phyloP scores from a whole-genome alignment of 2,888 invertebrate genomes.

The Tineola bisselliella region DNA sequence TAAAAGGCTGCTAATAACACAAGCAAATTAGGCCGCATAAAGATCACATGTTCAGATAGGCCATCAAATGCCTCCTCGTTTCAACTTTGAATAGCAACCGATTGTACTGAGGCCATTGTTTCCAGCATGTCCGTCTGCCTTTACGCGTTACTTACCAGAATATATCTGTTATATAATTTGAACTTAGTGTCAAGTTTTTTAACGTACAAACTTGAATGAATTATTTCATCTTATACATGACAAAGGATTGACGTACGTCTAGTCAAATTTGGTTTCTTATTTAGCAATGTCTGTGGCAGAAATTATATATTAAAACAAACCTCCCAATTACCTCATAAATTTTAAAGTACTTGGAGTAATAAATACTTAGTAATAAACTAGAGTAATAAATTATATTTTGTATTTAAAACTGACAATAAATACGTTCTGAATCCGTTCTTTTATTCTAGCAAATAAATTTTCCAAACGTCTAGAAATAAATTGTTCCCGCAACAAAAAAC shows the following conservation, averaged over 20 bases:
- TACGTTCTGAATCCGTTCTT: too few relatives aligned
- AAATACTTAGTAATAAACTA: too few relatives aligned
- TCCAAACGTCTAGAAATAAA: background rate
- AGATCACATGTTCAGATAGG: background rate
- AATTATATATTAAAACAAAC: too few relatives aligned
- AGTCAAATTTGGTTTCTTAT: background rate
- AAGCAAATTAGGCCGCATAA: background rate
- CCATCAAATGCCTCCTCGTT: background rate
- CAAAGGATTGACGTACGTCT: background rate
- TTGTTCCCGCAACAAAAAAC: background rate
- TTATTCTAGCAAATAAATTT: background rate
- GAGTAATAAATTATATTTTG: too few relatives aligned
- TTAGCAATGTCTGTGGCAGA: background rate
- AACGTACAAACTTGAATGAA: background rate
- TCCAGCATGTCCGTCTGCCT: background rate
- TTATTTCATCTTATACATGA: background rate
- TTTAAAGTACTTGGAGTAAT: too few relatives aligned
- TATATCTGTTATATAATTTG: background rate
- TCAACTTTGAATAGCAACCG: background rate
- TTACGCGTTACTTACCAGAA: background rate
- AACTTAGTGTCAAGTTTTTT: background rate
- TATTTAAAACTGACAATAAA: too few relatives aligned
- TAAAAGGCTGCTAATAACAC: background rate
- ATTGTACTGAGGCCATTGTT: background rate
- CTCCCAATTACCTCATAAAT: too few relatives aligned